Evolutionary conservation across 2,113 vertebrate species (phyloP).

Genomic region (Eubucco bourcierii): DNA sequence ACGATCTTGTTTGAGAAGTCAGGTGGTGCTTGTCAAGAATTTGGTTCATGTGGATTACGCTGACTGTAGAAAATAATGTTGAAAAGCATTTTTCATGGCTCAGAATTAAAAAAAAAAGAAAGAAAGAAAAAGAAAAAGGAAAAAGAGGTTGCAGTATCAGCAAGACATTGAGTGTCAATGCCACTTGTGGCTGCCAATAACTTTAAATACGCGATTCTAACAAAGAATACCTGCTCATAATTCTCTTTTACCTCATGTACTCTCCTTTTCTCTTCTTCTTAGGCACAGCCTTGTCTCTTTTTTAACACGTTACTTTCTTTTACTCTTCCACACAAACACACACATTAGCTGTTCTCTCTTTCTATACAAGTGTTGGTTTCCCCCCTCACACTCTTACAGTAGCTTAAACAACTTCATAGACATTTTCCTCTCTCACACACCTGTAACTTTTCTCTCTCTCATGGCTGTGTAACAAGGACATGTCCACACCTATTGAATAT

Average conservation of each 20-base stretch:
- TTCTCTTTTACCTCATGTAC: background rate
- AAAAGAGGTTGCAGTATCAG: background rate
- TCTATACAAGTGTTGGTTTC: accelerated
- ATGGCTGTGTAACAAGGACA: background rate
- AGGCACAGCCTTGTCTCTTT: background rate
- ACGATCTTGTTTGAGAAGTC: background rate
- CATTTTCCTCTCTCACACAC: background rate
- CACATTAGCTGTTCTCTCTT: background rate
- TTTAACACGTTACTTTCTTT: background rate
- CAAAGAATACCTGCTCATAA: background rate
- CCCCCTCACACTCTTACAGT: background rate
- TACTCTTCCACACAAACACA: background rate
- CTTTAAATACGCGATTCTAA: background rate
- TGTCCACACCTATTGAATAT: background rate
- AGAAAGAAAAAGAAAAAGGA: too few relatives aligned
- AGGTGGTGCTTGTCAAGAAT: background rate
- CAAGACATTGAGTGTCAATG: background rate
- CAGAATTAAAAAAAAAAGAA: background rate
- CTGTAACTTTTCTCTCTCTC: background rate
- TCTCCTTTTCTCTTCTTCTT: background rate
- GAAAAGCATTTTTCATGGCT: background rate
- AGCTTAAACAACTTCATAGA: background rate
- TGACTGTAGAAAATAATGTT: background rate
- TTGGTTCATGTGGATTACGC: background rate
- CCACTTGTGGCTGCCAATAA: background rate